Conservation (phyloP, 1,140 invertebrate species). For the Aphelinus certus region DNA sequence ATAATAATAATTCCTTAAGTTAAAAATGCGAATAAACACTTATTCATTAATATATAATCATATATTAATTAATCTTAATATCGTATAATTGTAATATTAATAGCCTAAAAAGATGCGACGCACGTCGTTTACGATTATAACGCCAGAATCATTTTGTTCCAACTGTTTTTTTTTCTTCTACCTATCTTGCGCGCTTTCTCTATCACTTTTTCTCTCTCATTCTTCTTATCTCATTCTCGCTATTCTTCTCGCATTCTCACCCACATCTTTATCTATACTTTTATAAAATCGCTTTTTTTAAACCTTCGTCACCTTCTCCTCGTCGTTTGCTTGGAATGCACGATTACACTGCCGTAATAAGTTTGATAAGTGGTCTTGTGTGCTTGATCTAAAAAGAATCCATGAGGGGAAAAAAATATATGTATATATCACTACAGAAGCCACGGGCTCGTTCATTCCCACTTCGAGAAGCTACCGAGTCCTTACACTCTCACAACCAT, state of each 20-base stretch:
- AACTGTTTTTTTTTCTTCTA: slow-evolving; percentile 30
- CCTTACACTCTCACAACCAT: neutral
- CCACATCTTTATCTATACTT: slow-evolving; percentile 26
- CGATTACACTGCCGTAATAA: slow-evolving; percentile 39
- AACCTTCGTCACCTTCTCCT: slow-evolving; percentile 33
- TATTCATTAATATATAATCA: slow-evolving; percentile 59
- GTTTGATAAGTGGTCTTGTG: slow-evolving; percentile 40
- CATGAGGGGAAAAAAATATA: slow-evolving; percentile 1
- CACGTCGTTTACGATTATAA: slow-evolving; percentile 49
- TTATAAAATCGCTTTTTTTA: slow-evolving; percentile 37
- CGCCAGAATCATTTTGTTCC: slow-evolving; percentile 37
- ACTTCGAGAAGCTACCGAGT: neutral
- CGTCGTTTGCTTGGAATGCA: slow-evolving; percentile 49
- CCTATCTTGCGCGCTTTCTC: slow-evolving; percentile 16
- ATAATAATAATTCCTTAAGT: slow-evolving; percentile 63
- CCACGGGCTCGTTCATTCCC: neutral
- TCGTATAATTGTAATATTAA: slow-evolving; percentile 55
- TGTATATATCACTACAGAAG: neutral
- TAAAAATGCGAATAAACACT: slow-evolving; percentile 65
- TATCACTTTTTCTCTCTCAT: slow-evolving; percentile 13
- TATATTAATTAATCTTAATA: slow-evolving; percentile 60
- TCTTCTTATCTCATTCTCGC: slow-evolving; percentile 9
- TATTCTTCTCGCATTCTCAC: slow-evolving; percentile 10
- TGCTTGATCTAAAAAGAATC: slow-evolving; percentile 31
- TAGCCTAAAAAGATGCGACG: slow-evolving; percentile 56